Evolutionary conservation across 2,113 vertebrate genomes (phyloP), one percentile per base, ranked within the genome.

Genomic region (Clupea harengus): DNA sequence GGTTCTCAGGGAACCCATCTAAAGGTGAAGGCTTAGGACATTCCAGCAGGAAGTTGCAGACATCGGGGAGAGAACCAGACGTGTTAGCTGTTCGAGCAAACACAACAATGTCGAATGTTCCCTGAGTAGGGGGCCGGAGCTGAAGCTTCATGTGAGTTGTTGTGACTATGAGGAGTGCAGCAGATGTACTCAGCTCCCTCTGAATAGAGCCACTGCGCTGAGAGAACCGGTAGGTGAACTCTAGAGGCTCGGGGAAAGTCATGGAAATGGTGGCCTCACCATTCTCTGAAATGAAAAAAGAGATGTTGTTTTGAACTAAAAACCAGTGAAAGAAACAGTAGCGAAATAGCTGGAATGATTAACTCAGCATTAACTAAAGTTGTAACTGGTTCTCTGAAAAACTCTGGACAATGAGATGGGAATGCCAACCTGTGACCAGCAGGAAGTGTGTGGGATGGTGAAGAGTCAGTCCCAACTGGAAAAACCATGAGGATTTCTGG

Each of bases 401-500:
- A 72, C 10, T 15, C 50, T 13, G 20, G n/a, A 81, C n/a, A 47
- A 11, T 8, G 60, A 8, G 83, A 49, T 75, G 22, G 17, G 32
- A 13, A 32, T 78, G 72, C 84, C 57, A 90, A 95, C 95, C 95
- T 95, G 95, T 96, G 85, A 92, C 22, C 2, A 96, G 90, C 86
- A 92, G 89, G 82, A 83, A 95, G 75, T 91, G 90, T 78, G 94
- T 91, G 28, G 95, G 95, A 81, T 94, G 93, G 17, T 95, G 84
- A 82, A 96, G 93, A 52, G 82, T 90, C 67, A 96, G 93, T 0
- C 94, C 94, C 25, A 95, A 86, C 0, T 81, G 91, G 90, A 94
- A 95, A 91, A 96, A 96, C 78, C 94, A 91, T 0, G 96, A 95
- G 0, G 95, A 95, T 91, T 96, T 95, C 89, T 95, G 95, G 57